These are phyloP conservation scores for Coleophora flavipennella DNA, from an alignment of 2,888 invertebrate species.

Conservation along the genomic window DNA sequence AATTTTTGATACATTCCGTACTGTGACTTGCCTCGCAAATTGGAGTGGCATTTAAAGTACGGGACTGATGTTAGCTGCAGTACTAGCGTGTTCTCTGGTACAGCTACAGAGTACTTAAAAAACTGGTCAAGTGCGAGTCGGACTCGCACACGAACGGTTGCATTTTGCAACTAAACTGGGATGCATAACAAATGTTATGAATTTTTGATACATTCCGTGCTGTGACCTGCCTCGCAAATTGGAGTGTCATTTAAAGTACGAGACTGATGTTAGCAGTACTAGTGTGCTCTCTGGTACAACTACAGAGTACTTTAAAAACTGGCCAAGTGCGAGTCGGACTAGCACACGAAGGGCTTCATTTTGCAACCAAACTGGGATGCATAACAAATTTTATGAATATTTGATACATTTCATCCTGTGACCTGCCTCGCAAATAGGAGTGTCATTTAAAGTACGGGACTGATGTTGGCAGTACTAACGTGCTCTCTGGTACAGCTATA, in stretches of 20 bases:
- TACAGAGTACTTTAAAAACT: too few species aligned
- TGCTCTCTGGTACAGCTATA: too few species aligned
- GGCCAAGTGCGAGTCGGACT: too few species aligned
- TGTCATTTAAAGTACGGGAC: background rate
- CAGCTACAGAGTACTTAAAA: too few species aligned
- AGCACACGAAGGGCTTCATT: too few species aligned
- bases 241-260: slow-evolving; percentile 4
- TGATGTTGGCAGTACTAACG: background rate
- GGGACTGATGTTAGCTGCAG: background rate
- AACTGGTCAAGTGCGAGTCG: too few species aligned
- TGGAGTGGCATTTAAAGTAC: slow-evolving; percentile 4
- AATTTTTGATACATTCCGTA: slow-evolving; percentile 44
- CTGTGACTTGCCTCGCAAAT: slow-evolving; percentile 8
- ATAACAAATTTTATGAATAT: slow-evolving; percentile 48
- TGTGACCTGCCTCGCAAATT: slow-evolving; percentile 8
- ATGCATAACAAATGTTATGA: slow-evolving; percentile 41
- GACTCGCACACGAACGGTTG: too few species aligned
- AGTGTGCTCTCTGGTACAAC: too few species aligned
- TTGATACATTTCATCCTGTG: slow-evolving; percentile 33
- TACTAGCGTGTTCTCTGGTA: background rate
- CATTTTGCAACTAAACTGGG: slow-evolving; percentile 38
- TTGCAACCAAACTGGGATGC: slow-evolving; percentile 31
- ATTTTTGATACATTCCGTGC: slow-evolving; percentile 43
- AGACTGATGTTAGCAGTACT: background rate
- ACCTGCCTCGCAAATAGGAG: slow-evolving; percentile 7